These are phyloP conservation scores for Lasiommata megera DNA, from an alignment of 2,888 invertebrate species.

Conservation along the genomic window DNA sequence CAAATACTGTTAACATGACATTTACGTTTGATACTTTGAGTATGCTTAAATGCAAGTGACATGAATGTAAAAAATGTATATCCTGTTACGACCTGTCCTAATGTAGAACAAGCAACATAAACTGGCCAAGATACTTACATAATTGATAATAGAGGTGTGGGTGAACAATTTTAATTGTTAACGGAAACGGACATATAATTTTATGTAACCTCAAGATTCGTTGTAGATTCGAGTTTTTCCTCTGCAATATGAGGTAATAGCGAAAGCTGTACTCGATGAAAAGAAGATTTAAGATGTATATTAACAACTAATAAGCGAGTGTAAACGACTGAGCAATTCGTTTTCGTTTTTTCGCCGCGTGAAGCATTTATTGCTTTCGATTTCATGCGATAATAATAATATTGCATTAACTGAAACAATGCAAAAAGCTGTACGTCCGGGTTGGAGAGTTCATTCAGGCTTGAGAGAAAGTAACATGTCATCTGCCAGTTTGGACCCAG, in stretches of 20 bases:
- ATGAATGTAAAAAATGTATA: slow-evolving; percentile 25
- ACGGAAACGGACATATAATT: slow-evolving; percentile 25
- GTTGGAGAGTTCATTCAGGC: slow-evolving; percentile 49
- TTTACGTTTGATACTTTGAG: slow-evolving; percentile 3
- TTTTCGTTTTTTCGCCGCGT: slow-evolving; percentile 60
- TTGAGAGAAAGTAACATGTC: slow-evolving; percentile 68
- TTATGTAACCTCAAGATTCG: slow-evolving; percentile 4
- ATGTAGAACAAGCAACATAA: slow-evolving; percentile 26
- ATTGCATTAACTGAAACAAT: slow-evolving; percentile 71
- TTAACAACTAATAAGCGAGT: slow-evolving; percentile 30
- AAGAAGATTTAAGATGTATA: slow-evolving; percentile 11
- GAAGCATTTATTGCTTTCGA: slow-evolving; percentile 62
- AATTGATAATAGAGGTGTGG: slow-evolving; percentile 24
- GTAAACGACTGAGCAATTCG: slow-evolving; percentile 51
- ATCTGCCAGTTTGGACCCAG: slow-evolving; percentile 49
- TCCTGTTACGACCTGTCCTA: slow-evolving; percentile 32
- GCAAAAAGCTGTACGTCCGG: slow-evolving; percentile 61
- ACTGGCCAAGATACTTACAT: slow-evolving; percentile 26
- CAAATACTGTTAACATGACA: slow-evolving; percentile 8
- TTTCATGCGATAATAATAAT: slow-evolving; percentile 65
- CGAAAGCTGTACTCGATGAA: slow-evolving; percentile 10
- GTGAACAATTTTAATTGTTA: slow-evolving; percentile 31
- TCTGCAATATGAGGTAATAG: slow-evolving; percentile 13
- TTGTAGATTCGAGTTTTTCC: slow-evolving; percentile 1
- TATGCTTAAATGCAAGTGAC: slow-evolving; percentile 24